Base-by-base conservation (phyloP, 2,113 vertebrate genomes). In the Psammodynastes pulverulentus region DNA sequence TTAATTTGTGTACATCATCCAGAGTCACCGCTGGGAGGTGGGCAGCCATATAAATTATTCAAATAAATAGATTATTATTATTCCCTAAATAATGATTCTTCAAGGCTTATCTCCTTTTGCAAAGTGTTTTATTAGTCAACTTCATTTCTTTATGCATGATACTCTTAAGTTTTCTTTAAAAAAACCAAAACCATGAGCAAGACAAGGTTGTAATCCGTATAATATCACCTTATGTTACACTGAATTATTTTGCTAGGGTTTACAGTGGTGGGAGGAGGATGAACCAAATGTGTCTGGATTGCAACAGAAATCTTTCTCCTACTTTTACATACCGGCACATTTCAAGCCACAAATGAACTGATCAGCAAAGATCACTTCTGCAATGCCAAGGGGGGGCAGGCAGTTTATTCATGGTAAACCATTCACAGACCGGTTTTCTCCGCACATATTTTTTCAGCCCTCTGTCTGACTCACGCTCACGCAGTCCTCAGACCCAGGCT, bases 381-480 rank as follows among this genome's bases (percentile, higher is more conserved):
- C 26, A 24, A 19, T 53, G 89, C 86, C 72, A 62, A 62, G 86
- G 29, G 13, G 10, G 46, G 92, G 79, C 3, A 51, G 87, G 53
- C 46, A 86, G 93, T 91, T 93, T 90, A 86, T 9, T 9, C 52
- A 3, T 62, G 34, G 53, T 86, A 92, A 95, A 92, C 15, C 86
- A 54, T 85, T n/a, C 54, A 51, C 9, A n/a, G 21, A 26, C 34
- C 9, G 12, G 24, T 79, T 89, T 51, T 39, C 88, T 89, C 88
- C 43, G 72, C 72, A 67, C 56, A n/a, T 12, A 15, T 89, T 39
- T 34, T 15, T 89, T 94, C 89, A 90, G 67, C 39, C 49, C 29
- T 93, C 29, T 0, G 43, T 93, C 91, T 91, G 87, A 90, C 88
- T 94, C 58, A 93, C n/a, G 6, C 79, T 86, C 86, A 34, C 12